Evolutionary conservation across 2,888 invertebrate genomes (phyloP).

Genomic region (Oscheius sp.): DNA sequence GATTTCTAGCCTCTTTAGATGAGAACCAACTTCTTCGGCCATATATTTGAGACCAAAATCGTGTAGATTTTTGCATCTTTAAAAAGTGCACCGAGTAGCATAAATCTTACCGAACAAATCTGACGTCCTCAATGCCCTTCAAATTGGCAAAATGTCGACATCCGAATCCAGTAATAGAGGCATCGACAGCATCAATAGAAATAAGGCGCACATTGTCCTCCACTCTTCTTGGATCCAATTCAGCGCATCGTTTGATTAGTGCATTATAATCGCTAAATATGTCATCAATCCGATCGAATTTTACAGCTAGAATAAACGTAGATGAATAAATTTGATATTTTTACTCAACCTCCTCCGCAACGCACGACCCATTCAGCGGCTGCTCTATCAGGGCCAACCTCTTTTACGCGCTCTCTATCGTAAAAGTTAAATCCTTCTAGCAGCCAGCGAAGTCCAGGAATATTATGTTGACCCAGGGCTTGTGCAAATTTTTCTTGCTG

Average conservation of each 20-base stretch:
- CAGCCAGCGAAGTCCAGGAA: constrained; percentile 61
- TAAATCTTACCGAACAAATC: constrained; percentile 36
- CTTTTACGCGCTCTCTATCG: constrained; percentile 57
- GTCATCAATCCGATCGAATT: constrained; percentile 50
- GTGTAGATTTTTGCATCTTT: constrained; percentile 56
- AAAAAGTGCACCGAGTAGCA: constrained; percentile 35
- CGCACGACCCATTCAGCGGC: constrained; percentile 94
- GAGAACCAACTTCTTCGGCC: constrained; percentile 53
- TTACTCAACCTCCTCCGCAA: constrained; percentile 81
- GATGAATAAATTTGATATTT: too few relatives aligned
- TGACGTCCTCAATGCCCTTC: constrained; percentile 40
- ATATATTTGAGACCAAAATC: constrained; percentile 61
- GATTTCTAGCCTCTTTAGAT: constrained; percentile 46
- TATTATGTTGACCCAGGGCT: constrained; percentile 56
- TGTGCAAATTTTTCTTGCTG: constrained; percentile 43
- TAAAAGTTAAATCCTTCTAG: constrained; percentile 65
- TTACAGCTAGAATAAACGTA: too few relatives aligned
- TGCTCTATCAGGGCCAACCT: constrained; percentile 84
- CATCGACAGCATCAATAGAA: constrained; percentile 48
- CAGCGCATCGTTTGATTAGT: constrained; percentile 55
- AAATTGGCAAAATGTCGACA: constrained; percentile 58
- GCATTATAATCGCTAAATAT: constrained; percentile 58
- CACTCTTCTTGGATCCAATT: constrained; percentile 55
- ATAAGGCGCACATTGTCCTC: constrained; percentile 53
- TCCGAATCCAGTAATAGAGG: constrained; percentile 59